Evolutionary conservation across 1,140 invertebrate genomes (phyloP).

Genomic region (Ceratina calcarata): DNA sequence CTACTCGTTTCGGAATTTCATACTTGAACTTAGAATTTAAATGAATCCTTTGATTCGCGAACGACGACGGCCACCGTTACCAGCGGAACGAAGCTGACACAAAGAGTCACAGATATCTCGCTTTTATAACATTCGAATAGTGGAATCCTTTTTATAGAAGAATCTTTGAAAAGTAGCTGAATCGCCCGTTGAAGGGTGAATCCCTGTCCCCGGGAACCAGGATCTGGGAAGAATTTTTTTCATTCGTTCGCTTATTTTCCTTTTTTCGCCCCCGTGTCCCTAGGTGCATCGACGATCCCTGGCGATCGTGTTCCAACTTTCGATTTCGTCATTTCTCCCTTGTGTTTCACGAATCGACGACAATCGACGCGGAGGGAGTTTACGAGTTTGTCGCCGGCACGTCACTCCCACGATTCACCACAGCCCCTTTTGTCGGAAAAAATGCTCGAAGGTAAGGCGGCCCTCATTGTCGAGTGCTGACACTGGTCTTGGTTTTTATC

Average conservation of each 20-base stretch:
- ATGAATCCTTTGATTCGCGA: neutral
- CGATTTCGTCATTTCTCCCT: slow-evolving; percentile 38
- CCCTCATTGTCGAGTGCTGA: slow-evolving; percentile 71
- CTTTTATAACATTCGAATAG: neutral
- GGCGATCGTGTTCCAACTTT: slow-evolving; percentile 18
- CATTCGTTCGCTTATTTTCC: neutral
- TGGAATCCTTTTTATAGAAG: neutral
- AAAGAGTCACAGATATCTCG: neutral
- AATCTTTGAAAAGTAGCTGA: neutral
- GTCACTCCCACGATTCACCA: neutral
- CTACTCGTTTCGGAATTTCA: neutral
- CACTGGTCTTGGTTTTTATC: slow-evolving; percentile 69
- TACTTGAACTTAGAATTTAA: neutral
- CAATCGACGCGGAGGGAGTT: slow-evolving; percentile 46
- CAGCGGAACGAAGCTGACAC: no score
- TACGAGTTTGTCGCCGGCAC: slow-evolving; percentile 51
- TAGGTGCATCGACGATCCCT: slow-evolving; percentile 17
- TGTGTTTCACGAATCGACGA: slow-evolving; percentile 53
- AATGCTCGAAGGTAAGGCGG: slow-evolving; percentile 46
- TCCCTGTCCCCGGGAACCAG: neutral
- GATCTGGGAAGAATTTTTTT: slow-evolving; percentile 2
- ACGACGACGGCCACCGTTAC: neutral
- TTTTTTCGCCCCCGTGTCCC: neutral
- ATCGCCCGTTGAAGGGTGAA: neutral
- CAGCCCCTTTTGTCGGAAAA: slow-evolving; percentile 38